Evolutionary conservation across 2,113 vertebrate genomes (phyloP).

Genomic region (Odocoileus hemionus): DNA sequence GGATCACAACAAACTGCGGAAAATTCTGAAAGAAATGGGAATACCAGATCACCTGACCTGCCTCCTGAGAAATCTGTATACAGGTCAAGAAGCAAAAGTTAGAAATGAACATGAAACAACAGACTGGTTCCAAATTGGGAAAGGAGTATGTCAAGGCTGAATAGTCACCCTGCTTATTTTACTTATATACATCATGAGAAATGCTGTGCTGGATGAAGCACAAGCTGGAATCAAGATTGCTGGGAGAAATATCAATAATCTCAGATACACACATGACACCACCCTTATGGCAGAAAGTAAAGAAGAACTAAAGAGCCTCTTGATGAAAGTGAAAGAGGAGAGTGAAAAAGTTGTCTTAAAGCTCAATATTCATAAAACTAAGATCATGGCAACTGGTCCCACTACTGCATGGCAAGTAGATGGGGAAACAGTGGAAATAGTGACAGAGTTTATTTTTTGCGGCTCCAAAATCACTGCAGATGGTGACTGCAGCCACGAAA

Average conservation of each 20-base stretch:
- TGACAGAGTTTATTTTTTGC: accelerated
- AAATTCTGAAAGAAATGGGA: neutral
- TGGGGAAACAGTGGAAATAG: neutral
- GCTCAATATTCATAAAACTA: neutral
- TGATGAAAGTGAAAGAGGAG: neutral
- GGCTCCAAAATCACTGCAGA: neutral
- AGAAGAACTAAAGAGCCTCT: neutral
- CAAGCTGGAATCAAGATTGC: neutral
- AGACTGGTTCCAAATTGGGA: neutral
- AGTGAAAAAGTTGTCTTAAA: neutral
- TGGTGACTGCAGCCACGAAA: neutral
- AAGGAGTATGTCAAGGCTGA: neutral
- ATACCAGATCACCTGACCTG: neutral
- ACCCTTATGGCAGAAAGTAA: neutral
- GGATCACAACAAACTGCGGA: neutral
- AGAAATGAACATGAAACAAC: neutral
- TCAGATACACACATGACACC: neutral
- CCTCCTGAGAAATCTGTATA: neutral
- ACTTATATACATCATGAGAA: neutral
- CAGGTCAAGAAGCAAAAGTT: neutral
- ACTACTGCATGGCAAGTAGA: neutral
- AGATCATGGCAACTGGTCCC: neutral
- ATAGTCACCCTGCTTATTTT: neutral
- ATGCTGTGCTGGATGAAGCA: neutral
- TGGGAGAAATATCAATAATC: neutral